A percentile compares a stretch with the other conserved stretches of the same genome.
Evolutionary conservation across 2,113 vertebrate genomes (phyloP).

Genomic region (Malaclemys terrapin): DNA sequence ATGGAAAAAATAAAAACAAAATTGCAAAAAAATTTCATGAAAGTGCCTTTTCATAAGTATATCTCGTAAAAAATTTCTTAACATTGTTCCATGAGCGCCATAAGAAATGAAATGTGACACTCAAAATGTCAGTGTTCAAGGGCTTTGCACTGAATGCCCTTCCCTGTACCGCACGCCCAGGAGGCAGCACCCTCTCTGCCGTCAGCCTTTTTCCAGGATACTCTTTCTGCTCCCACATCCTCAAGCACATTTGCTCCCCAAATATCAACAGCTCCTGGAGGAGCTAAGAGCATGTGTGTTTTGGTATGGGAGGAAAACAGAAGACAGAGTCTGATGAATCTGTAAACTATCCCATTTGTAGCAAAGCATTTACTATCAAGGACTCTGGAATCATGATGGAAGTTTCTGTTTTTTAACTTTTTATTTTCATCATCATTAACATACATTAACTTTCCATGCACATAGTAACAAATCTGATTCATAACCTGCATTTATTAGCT

Average conservation of each 20-base stretch:
- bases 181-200: neutral
- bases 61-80: neutral
- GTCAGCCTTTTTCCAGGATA: neutral
- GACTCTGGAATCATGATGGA: slow-evolving; percentile 46
- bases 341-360: slow-evolving; percentile 33
- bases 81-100: too few relatives aligned
- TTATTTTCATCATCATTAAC: neutral
- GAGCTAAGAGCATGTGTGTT: neutral
- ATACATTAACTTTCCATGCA: neutral
- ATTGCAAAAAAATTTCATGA: neutral
- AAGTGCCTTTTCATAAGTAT: neutral
- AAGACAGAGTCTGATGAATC: neutral
- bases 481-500: neutral
- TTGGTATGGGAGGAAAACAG: neutral
- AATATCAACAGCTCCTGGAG: slow-evolving; percentile 26
- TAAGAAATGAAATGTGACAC: neutral
- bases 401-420: slow-evolving; percentile 13
- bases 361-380: neutral
- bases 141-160: neutral
- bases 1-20: neutral
- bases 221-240: neutral
- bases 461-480: neutral
- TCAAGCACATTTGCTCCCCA: neutral
- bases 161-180: neutral
- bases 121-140: neutral